Percentiles rank a stretch among this genome's conserved stretches.
phyloP scores from a whole-genome alignment of 2,888 invertebrate genomes.

The Eremobia ochroleuca region DNA sequence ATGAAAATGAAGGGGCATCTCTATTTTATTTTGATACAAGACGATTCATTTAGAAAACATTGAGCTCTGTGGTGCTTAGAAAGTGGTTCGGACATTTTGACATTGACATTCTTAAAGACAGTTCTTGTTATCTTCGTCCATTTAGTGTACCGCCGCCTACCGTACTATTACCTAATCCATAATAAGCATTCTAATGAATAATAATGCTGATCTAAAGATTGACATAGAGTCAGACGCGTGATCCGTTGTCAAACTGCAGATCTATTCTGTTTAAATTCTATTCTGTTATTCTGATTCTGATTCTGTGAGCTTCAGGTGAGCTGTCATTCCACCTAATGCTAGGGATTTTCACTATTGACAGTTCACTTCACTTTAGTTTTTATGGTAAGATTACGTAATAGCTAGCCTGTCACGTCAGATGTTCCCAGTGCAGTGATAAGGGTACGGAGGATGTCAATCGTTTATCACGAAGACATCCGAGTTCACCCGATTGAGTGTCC shows the following conservation, averaged over 20 bases:
- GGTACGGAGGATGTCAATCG: constrained; percentile 22
- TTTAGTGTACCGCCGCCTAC: background rate
- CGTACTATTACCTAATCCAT: too few relatives aligned
- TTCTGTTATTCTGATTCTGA: too few relatives aligned
- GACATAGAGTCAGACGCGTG: background rate
- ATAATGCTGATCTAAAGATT: background rate
- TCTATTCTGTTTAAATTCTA: too few relatives aligned
- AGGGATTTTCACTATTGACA: too few relatives aligned
- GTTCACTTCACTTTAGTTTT: too few relatives aligned
- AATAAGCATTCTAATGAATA: too few relatives aligned
- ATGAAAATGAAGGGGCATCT: background rate
- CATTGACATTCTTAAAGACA: background rate
- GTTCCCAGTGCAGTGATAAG: constrained; percentile 13
- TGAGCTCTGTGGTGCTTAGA: background rate
- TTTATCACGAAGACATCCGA: constrained; percentile 25
- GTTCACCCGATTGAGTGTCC: constrained; percentile 24
- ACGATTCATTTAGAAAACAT: background rate
- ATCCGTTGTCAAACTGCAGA: background rate
- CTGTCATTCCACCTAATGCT: too few relatives aligned
- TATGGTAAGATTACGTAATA: background rate
- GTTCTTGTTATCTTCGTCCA: background rate
- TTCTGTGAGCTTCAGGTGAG: too few relatives aligned
- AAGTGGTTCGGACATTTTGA: background rate
- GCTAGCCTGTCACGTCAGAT: constrained; percentile 7
- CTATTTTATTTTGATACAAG: too few relatives aligned